These are phyloP conservation scores for Chironomus tepperi DNA, from an alignment of 1,140 invertebrate genomes.

Conservation along the genomic window DNA sequence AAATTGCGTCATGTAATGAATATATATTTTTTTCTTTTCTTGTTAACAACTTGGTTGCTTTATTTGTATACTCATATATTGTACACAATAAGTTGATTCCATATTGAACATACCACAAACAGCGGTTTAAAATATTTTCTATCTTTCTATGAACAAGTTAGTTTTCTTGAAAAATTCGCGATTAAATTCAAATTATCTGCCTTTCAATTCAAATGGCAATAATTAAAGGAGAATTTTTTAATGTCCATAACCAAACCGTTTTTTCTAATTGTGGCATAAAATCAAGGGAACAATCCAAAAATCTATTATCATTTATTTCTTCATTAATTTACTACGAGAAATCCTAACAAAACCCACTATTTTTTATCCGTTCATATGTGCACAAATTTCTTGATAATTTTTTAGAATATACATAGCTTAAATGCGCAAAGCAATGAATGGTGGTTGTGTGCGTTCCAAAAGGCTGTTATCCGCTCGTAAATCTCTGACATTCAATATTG, in stretches of 20 bases:
- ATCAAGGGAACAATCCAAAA: neutral
- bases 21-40: neutral
- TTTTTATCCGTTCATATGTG: too few species aligned
- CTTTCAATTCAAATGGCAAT: too few species aligned
- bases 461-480: slow-evolving; percentile 1
- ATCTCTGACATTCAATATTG: slow-evolving; percentile 22
- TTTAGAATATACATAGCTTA: neutral
- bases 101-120: neutral
- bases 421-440: too few species aligned
- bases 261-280: neutral
- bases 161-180: too few species aligned
- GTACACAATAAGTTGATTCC: neutral
- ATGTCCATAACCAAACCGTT: neutral
- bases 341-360: too few species aligned
- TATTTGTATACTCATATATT: neutral
- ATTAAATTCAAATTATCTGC: too few species aligned
- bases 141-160: too few species aligned
- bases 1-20: slow-evolving; percentile 16
- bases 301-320: neutral
- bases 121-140: neutral
- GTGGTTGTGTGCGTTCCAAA: neutral
- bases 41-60: neutral
- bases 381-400: too few species aligned
- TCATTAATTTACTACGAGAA: neutral
- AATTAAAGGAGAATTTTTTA: neutral